These are phyloP conservation scores for Oryzias sinensis DNA, from an alignment of 2,797 vertebrate genomes.

Conservation along the genomic window DNA sequence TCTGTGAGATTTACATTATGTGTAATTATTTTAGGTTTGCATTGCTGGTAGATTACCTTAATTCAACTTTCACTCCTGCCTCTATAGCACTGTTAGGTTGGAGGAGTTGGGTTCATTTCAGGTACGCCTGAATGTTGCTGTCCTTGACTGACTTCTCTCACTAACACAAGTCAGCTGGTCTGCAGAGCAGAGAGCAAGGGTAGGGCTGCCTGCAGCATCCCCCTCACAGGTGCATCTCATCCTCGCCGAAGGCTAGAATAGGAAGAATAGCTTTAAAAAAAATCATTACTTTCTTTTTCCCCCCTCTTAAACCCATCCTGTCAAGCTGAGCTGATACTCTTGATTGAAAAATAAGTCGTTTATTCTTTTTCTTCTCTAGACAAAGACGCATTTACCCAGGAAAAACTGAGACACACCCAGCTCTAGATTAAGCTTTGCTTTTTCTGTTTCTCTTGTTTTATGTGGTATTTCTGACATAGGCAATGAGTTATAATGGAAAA, in stretches of 20 bases:
- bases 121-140: slow-evolving; percentile 31
- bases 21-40: background rate
- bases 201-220: slow-evolving; percentile 55
- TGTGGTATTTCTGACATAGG: slow-evolving; percentile 66
- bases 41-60: background rate
- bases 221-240: slow-evolving; percentile 61
- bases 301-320: no score
- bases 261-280: background rate
- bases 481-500: slow-evolving; percentile 64
- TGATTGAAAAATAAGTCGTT: slow-evolving; percentile 31
- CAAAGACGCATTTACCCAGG: slow-evolving; percentile 25
- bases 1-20: no score
- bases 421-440: slow-evolving; percentile 36
- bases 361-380: slow-evolving; percentile 28
- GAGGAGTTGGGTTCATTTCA: slow-evolving; percentile 22
- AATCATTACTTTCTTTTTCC: no score
- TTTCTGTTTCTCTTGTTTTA: slow-evolving; percentile 54
- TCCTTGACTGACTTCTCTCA: slow-evolving; percentile 53
- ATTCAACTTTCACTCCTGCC: background rate
- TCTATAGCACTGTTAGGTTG: background rate
- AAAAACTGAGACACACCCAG: slow-evolving; percentile 64
- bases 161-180: slow-evolving; percentile 58
- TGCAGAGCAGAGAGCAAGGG: slow-evolving; percentile 29
- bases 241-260: slow-evolving; percentile 40
- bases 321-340: no score